Percentiles rank a stretch among this genome's conserved stretches.
Evolutionary conservation across 2,113 vertebrate genomes (phyloP).

Genomic region (Abramis brama): DNA sequence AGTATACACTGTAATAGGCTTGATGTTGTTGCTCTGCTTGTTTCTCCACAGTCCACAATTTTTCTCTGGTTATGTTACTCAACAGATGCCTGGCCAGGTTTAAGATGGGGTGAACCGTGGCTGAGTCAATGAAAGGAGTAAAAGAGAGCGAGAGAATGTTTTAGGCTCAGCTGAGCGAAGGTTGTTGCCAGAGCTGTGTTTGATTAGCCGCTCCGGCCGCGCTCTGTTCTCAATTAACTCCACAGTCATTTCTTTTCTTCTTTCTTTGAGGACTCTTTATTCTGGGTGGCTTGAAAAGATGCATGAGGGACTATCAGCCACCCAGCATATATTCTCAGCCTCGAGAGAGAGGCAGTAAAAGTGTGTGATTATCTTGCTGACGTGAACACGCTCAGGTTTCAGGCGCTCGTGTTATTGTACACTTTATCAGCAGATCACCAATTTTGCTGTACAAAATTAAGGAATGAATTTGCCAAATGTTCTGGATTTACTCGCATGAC

Average conservation of each 20-base stretch:
- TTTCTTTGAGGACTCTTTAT: conserved; percentile 34
- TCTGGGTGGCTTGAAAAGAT: conserved; percentile 47
- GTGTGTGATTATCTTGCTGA: conserved; percentile 35
- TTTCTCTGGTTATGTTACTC: conserved; percentile 27
- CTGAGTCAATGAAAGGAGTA: conserved; percentile 13
- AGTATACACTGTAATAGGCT: not conserved
- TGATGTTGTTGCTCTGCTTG: conserved; percentile 28
- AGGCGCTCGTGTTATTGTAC: conserved; percentile 38
- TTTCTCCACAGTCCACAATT: conserved; percentile 35
- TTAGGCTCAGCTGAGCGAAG: conserved; percentile 8
- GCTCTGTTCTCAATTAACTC: conserved; percentile 63
- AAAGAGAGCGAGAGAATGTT: conserved; percentile 34
- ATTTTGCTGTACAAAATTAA: conserved; percentile 8
- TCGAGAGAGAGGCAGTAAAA: conserved; percentile 29
- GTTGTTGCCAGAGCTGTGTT: conserved; percentile 57
- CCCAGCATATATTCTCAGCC: conserved; percentile 25
- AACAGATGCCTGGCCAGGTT: conserved; percentile 31
- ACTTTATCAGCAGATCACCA: conserved; percentile 34
- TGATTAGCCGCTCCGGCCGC: conserved; percentile 56
- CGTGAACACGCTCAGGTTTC: conserved; percentile 40
- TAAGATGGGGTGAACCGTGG: conserved; percentile 28
- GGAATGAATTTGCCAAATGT: not conserved
- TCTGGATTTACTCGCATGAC: conserved; percentile 22
- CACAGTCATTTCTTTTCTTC: conserved; percentile 42
- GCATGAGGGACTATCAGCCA: conserved; percentile 25